phyloP scores from a whole-genome alignment of 2,888 invertebrate species.

The Candidula unifasciata region DNA sequence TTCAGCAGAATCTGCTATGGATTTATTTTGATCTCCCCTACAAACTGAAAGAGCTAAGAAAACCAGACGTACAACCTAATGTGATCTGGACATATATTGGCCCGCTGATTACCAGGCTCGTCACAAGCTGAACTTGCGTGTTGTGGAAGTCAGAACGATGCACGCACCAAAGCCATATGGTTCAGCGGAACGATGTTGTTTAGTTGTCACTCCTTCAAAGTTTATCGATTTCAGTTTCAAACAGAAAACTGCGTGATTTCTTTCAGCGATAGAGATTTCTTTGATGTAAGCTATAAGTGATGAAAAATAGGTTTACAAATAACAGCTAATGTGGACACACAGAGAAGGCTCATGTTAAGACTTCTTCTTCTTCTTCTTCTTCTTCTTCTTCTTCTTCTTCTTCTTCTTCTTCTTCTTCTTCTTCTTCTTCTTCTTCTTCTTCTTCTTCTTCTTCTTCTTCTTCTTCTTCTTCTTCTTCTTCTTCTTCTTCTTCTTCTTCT shows the following conservation, averaged over 20 bases:
- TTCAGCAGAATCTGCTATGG: too few relatives aligned
- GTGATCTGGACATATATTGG: not conserved
- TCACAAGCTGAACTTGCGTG: not conserved
- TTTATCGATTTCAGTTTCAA: too few relatives aligned
- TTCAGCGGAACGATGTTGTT: not conserved
- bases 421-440: conserved; percentile 82
- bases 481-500: conserved; percentile 55
- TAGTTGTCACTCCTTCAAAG: too few relatives aligned
- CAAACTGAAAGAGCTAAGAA: not conserved
- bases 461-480: conserved; percentile 79
- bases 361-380: too few relatives aligned
- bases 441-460: not conserved
- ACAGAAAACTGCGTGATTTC: too few relatives aligned
- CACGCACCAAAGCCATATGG: not conserved
- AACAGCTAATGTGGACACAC: too few relatives aligned
- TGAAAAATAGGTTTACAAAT: too few relatives aligned
- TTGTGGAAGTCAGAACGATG: not conserved
- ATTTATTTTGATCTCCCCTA: too few relatives aligned
- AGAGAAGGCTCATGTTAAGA: too few relatives aligned
- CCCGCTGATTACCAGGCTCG: not conserved
- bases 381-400: conserved; percentile 75
- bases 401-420: conserved; percentile 82
- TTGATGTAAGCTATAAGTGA: too few relatives aligned
- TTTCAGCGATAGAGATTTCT: too few relatives aligned
- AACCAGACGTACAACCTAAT: not conserved